phyloP scores from a whole-genome alignment of 2,888 invertebrate genomes.

The Drosophila buzzatii region DNA sequence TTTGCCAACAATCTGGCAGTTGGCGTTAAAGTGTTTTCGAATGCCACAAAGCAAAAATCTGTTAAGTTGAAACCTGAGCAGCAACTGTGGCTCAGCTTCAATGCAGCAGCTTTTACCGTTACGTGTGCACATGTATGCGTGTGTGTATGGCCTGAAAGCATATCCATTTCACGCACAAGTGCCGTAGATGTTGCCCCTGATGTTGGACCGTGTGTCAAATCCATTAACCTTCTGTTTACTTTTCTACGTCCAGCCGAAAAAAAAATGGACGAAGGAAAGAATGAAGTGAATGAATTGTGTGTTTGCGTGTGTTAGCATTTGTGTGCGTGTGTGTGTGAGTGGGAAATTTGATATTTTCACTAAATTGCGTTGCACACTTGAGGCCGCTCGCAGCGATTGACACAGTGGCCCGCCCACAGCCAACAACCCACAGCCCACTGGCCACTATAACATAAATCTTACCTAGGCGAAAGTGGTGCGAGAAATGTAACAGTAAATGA shows the following conservation, averaged over 20 bases:
- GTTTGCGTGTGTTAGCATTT: conserved; percentile 19
- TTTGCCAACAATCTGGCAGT: conserved; percentile 10
- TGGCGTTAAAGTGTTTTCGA: conserved; percentile 34
- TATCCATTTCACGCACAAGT: conserved; percentile 82
- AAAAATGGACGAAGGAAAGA: conserved; percentile 8
- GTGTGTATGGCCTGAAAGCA: conserved; percentile 72
- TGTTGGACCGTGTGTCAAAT: conserved; percentile 81
- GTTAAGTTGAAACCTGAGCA: conserved; percentile 49
- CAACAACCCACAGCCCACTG: conserved; percentile 1
- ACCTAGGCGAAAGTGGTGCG: conserved; percentile 64
- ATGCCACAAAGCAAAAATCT: conserved; percentile 34
- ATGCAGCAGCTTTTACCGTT: conserved; percentile 59
- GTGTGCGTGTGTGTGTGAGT: conserved; percentile 35
- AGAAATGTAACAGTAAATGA: conserved; percentile 72
- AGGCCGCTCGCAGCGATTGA: conserved; percentile 55
- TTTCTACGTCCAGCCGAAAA: conserved; percentile 73
- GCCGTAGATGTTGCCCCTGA: conserved; percentile 58
- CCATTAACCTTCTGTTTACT: conserved; percentile 84
- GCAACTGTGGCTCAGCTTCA: conserved; percentile 29
- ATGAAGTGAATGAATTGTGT: conserved; percentile 36
- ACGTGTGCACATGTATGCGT: conserved; percentile 31
- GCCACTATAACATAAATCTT: conserved; percentile 66
- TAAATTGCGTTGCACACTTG: conserved; percentile 80
- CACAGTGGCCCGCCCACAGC: conserved; percentile 40
- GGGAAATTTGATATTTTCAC: conserved; percentile 82